These are phyloP conservation scores for Notechis scutatus DNA, from an alignment of 2,113 vertebrate genomes.

Conservation along the genomic window DNA sequence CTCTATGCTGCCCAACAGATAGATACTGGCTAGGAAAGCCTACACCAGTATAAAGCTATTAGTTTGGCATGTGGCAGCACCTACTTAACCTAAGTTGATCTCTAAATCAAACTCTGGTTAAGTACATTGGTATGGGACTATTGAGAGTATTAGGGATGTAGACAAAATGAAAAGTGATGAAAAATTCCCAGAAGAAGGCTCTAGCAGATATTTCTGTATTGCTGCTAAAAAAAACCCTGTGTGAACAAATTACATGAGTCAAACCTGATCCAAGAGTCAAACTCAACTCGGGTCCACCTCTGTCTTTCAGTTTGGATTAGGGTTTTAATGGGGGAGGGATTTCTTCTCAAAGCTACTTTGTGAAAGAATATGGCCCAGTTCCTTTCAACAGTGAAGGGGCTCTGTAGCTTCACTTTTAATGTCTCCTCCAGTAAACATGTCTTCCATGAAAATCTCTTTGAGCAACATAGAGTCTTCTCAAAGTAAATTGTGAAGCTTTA, in stretches of 20 bases:
- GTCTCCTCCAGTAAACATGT: not conserved
- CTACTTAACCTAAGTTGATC: not conserved
- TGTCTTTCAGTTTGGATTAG: not conserved
- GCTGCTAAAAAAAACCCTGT: not conserved
- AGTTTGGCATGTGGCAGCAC: not conserved
- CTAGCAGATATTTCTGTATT: not conserved
- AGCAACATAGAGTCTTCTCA: not conserved
- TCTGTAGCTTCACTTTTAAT: not conserved
- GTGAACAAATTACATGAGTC: not conserved
- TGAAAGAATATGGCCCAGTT: not conserved
- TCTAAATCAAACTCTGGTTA: not conserved
- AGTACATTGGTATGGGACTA: not conserved
- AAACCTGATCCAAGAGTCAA: not conserved
- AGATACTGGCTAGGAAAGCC: not conserved
- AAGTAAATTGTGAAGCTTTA: not conserved
- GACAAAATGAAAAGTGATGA: not conserved
- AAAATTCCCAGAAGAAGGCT: not conserved
- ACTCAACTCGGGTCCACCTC: not conserved
- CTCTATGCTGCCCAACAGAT: not conserved
- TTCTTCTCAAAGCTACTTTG: not conserved
- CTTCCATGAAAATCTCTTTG: not conserved
- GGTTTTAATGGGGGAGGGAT: not conserved
- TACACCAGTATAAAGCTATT: not conserved
- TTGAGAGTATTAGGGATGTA: not conserved
- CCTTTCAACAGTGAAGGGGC: not conserved